These are phyloP conservation scores for Pemphredon lugubris DNA, from an alignment of 2,888 invertebrate species.

Conservation along the genomic window DNA sequence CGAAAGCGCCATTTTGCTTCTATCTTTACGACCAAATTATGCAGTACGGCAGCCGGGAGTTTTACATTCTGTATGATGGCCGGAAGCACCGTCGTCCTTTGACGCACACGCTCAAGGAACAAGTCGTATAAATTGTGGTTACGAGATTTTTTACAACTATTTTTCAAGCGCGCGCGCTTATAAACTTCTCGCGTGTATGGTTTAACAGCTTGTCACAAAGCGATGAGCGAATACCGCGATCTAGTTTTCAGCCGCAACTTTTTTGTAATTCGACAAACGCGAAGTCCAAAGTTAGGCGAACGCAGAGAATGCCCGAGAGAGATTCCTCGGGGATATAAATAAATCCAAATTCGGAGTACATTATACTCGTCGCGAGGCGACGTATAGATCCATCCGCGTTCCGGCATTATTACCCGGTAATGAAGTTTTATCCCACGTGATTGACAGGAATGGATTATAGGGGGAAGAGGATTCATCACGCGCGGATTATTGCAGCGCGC, in stretches of 20 bases:
- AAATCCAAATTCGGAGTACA: neutral
- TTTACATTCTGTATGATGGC: conserved; percentile 30
- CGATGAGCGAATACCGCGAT: no score
- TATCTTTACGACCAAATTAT: conserved; percentile 62
- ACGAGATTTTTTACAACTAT: neutral
- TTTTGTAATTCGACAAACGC: no score
- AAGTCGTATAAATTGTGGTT: neutral
- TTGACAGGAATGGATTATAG: conserved; percentile 55
- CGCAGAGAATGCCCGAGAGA: no score
- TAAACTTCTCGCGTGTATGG: neutral
- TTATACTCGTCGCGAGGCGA: conserved; percentile 7
- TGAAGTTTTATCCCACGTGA: conserved; percentile 54
- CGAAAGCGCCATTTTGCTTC: conserved; percentile 36
- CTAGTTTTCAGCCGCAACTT: no score
- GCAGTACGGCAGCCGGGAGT: conserved; percentile 35
- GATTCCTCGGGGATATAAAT: no score
- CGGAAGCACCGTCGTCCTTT: conserved; percentile 35
- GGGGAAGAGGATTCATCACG: conserved; percentile 58
- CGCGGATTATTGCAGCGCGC: conserved; percentile 45
- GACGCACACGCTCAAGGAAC: conserved; percentile 42
- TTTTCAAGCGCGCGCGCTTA: neutral
- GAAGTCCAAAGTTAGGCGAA: no score
- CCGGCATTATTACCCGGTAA: conserved; percentile 46
- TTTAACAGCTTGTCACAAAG: neutral
- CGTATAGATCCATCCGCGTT: conserved; percentile 27